Percentiles rank a stretch among this genome's conserved stretches.
Evolutionary conservation across 2,113 vertebrate genomes (phyloP).

Genomic region (Choloepus hoffmanni): DNA sequence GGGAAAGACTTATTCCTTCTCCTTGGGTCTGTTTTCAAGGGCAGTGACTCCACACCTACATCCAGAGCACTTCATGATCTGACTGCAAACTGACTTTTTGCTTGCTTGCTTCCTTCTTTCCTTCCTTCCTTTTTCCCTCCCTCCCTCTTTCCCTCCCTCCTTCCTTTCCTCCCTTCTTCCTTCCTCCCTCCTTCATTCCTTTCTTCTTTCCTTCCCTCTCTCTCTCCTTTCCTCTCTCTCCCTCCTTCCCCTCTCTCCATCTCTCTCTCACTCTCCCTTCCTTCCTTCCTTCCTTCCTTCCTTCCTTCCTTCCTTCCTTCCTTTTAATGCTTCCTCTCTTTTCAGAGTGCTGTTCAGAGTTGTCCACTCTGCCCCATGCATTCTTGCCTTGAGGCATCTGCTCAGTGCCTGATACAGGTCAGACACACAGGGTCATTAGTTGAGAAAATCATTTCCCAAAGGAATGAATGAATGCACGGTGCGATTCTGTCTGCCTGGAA

Average conservation of each 20-base stretch:
- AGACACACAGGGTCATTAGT: background rate
- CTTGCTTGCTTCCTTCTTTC: background rate
- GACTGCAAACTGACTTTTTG: background rate
- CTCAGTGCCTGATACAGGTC: background rate
- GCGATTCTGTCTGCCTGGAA: background rate
- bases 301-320: too few relatives aligned
- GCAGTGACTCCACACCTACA: background rate
- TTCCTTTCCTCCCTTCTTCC: background rate
- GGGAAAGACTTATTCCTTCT: background rate
- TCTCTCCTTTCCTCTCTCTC: background rate
- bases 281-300: rapidly evolving
- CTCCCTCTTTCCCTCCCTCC: background rate
- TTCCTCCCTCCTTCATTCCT: rapidly evolving
- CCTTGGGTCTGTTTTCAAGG: slow-evolving; percentile 52
- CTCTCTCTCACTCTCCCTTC: background rate
- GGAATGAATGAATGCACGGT: background rate
- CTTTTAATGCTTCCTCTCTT: background rate
- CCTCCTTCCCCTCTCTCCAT: background rate
- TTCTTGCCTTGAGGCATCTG: background rate
- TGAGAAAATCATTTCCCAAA: slow-evolving; percentile 35
- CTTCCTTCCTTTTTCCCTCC: background rate
- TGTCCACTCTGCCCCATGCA: background rate
- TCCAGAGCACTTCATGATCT: background rate
- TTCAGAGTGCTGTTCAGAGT: background rate
- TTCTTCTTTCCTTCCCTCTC: background rate